Evolutionary conservation across 2,888 invertebrate genomes (phyloP).

Genomic region (Girardia tigrina): DNA sequence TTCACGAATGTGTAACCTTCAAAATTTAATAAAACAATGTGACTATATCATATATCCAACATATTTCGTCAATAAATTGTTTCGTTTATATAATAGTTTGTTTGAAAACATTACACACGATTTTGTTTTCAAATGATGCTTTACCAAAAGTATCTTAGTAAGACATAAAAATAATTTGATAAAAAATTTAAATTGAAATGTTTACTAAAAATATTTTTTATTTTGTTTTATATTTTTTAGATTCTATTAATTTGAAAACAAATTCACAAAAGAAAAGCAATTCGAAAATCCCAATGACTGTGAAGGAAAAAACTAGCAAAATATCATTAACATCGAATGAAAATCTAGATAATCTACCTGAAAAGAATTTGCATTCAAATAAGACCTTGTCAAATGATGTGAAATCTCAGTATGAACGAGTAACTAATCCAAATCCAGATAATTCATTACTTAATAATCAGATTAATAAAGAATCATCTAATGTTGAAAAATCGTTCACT

Average conservation of each 20-base stretch:
- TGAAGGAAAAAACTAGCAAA: not conserved
- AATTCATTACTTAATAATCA: not conserved
- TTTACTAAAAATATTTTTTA: too few species aligned
- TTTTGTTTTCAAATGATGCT: too few species aligned
- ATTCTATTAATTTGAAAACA: not conserved
- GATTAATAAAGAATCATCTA: not conserved
- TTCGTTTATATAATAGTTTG: too few species aligned
- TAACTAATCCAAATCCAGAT: not conserved
- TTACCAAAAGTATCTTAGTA: too few species aligned
- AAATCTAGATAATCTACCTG: not conserved
- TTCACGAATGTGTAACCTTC: too few species aligned
- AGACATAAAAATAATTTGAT: too few species aligned
- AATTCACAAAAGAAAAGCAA: not conserved
- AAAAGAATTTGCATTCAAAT: not conserved
- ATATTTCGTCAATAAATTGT: too few species aligned
- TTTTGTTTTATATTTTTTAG: not conserved
- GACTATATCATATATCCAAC: too few species aligned
- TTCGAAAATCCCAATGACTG: not conserved
- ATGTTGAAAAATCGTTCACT: not conserved
- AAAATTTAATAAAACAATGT: too few species aligned
- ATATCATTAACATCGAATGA: not conserved
- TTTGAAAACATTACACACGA: too few species aligned
- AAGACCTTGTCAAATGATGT: not conserved
- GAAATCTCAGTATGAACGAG: not conserved
- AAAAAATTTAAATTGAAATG: too few species aligned